phyloP scores from a whole-genome alignment of 2,888 invertebrate genomes.

The Myathropa florea region DNA sequence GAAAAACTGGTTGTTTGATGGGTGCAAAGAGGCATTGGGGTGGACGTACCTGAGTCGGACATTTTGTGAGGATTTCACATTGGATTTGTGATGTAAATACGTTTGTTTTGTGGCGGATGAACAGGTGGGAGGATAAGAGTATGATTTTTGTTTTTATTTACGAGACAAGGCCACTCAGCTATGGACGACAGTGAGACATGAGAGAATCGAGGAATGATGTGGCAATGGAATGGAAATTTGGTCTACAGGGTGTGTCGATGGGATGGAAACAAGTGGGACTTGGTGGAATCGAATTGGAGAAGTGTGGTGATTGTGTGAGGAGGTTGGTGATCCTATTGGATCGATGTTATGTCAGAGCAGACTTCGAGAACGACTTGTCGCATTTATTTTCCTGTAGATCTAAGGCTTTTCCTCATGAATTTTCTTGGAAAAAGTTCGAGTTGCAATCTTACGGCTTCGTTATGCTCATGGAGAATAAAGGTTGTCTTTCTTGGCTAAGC shows the following conservation, averaged over 20 bases:
- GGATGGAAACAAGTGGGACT: neutral
- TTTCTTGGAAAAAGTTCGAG: no score
- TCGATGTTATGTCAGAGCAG: no score
- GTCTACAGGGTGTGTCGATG: constrained; percentile 12
- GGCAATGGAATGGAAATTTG: neutral
- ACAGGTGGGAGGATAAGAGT: neutral
- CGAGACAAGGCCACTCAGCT: neutral
- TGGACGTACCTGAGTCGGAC: constrained; percentile 28
- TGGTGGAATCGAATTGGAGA: neutral
- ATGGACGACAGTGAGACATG: neutral
- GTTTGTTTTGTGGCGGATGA: neutral
- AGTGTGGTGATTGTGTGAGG: no score
- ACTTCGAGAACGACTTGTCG: no score
- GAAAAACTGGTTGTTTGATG: neutral
- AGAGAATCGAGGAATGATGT: neutral
- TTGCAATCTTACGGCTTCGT: no score
- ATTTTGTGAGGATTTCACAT: constrained; percentile 28
- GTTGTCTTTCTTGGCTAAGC: no score
- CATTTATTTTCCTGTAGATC: no score
- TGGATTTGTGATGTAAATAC: neutral
- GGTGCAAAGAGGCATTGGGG: neutral
- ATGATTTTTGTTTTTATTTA: constrained; percentile 38
- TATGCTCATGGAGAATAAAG: no score
- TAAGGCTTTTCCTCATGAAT: no score
- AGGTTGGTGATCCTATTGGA: neutral